A percentile compares a stretch with the other conserved stretches of the same genome.
These are phyloP conservation scores for Cantharis rufa DNA, from an alignment of 2,888 invertebrate species.

Conservation along the genomic window DNA sequence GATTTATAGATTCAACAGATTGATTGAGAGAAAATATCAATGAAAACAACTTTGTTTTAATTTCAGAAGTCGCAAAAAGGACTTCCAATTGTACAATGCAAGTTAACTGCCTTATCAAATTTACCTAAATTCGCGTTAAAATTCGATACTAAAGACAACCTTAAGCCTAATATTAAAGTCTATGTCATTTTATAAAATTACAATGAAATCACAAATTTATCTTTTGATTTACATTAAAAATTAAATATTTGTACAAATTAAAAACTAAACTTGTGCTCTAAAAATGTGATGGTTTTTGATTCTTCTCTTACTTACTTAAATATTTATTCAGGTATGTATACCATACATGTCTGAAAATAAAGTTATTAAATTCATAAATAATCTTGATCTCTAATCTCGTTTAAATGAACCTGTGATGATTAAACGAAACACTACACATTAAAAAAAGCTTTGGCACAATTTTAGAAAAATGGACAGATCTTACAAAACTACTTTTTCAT, in stretches of 20 bases:
- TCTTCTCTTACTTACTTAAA: neutral
- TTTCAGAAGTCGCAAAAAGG: neutral
- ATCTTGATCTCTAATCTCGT: neutral
- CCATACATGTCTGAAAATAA: slow-evolving; percentile 11
- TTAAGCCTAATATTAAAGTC: slow-evolving; percentile 3
- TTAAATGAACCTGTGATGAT: neutral
- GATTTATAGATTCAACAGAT: no score
- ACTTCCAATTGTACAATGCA: neutral
- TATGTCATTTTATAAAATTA: slow-evolving; percentile 13
- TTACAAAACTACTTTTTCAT: neutral
- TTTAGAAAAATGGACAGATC: neutral
- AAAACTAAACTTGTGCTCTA: neutral
- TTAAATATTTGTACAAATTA: neutral
- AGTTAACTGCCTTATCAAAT: neutral
- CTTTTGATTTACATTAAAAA: slow-evolving; percentile 8
- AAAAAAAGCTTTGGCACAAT: slow-evolving; percentile 1
- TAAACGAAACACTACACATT: neutral
- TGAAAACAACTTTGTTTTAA: neutral
- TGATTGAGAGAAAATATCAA: no score
- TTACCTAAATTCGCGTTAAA: neutral
- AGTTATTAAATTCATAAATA: neutral
- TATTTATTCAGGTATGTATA: slow-evolving; percentile 7
- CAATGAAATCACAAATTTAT: slow-evolving; percentile 16
- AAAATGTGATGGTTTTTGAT: neutral
- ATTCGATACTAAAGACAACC: neutral